Base-by-base conservation (phyloP, 2,888 invertebrate genomes). In the Hoplodrina ambigua region DNA sequence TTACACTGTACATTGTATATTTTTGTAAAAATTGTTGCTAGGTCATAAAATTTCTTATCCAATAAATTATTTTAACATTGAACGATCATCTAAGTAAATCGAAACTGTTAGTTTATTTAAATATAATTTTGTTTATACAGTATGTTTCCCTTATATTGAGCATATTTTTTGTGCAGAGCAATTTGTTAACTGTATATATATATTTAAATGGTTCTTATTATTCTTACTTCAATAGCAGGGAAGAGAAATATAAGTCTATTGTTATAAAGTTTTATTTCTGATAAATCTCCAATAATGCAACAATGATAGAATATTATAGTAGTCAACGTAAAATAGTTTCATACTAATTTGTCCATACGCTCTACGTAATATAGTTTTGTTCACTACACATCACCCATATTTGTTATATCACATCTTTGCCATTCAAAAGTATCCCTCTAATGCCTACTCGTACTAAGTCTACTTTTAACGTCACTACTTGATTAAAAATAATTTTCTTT, bases 81-180 rank as follows among this genome's bases (percentile, higher is more conserved):
- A 85, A 75, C 70, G 74, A 72, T 57, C 60, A 68, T 66, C 76
- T 83, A 37, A 8, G 37, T 37, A 81, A 75, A 66, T 60, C 49
- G 62, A 60, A 77, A 72, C 63, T 63, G 64, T 72, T 70, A 76
- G 37, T n/a, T 73, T 80, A n/a, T n/a, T 73, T 75, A 57, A 63
- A 74, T 82, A 73, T 73, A 80, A 72, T 77, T 78, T 73, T 75
- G 68, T 69, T 75, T 81, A 74, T 68, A 81, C 49, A 80, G 62
- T 82, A 69, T 76, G 49, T 72, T 80, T 82, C 69, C 72, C 77
- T 72, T 80, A 82, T 77, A 83, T 89, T 89, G 89, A 89, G 89
- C 89, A 85, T 89, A 86, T 69, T 80, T 82, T 85, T 89, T 89
- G 89, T 89, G 89, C 89, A 88, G 68, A 81, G 73, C 74, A 81